phyloP scores from a whole-genome alignment of 2,113 vertebrate genomes.

The Beaufortia kweichowensis region DNA sequence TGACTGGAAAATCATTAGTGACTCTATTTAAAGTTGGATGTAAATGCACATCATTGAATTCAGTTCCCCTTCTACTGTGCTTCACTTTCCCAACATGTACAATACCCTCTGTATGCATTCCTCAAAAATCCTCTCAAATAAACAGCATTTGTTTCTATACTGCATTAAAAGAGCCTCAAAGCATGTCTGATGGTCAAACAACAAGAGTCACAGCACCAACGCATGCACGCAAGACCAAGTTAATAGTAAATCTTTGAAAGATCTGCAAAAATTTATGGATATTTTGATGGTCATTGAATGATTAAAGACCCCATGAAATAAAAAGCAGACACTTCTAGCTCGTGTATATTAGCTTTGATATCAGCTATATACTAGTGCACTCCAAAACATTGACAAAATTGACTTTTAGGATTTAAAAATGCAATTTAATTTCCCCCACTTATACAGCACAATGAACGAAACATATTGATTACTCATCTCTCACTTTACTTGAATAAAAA shows the following conservation, averaged over 20 bases:
- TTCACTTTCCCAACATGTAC: constrained; percentile 34
- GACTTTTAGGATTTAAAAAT: no score
- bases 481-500: no score
- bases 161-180: constrained; percentile 63
- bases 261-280: background rate
- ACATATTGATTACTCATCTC: no score
- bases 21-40: constrained; percentile 40
- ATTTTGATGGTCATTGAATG: background rate
- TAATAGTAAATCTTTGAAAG: no score
- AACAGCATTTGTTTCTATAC: constrained; percentile 56
- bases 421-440: no score
- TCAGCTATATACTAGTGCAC: no score
- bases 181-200: constrained; percentile 60
- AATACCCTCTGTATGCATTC: constrained; percentile 46
- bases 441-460: no score
- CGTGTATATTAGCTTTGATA: no score
- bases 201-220: constrained; percentile 44
- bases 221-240: constrained; percentile 19
- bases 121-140: constrained; percentile 56
- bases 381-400: no score
- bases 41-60: constrained; percentile 21
- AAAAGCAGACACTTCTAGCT: no score
- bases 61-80: background rate
- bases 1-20: constrained; percentile 48
- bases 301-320: background rate